Evolutionary conservation across 1,140 invertebrate species (phyloP).

Genomic region (Druon quercuslanigerum): DNA sequence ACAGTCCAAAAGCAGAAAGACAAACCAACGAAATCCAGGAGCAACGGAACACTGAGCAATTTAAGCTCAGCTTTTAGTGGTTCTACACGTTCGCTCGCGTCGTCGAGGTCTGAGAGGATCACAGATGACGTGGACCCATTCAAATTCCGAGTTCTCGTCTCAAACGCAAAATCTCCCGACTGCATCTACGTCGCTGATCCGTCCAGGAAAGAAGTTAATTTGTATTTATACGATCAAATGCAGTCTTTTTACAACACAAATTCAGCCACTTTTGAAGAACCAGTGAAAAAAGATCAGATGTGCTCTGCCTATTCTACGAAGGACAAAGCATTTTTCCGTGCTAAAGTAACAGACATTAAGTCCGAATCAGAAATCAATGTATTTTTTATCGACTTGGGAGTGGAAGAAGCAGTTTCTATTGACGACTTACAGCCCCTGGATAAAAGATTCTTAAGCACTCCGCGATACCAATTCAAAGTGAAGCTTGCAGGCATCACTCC

Average conservation of each 20-base stretch:
- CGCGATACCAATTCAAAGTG: conserved; percentile 75
- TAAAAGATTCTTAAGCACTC: conserved; percentile 65
- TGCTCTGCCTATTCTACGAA: conserved; percentile 73
- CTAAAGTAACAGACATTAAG: conserved; percentile 70
- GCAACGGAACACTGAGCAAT: conserved; percentile 6
- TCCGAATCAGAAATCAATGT: conserved; percentile 62
- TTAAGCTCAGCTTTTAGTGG: neutral
- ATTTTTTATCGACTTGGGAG: conserved; percentile 77
- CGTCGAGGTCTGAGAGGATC: neutral
- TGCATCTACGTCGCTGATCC: conserved; percentile 74
- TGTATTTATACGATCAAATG: conserved; percentile 69
- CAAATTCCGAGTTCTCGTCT: conserved; percentile 71
- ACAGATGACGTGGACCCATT: conserved; percentile 73
- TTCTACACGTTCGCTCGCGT: neutral
- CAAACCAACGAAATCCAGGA: neutral
- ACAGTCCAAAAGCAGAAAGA: conserved; percentile 4
- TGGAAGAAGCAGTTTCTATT: conserved; percentile 68
- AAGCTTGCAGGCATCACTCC: conserved; percentile 77
- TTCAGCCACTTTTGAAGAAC: conserved; percentile 50
- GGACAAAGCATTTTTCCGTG: conserved; percentile 76
- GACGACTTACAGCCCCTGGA: conserved; percentile 69
- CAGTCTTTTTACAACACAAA: conserved; percentile 74
- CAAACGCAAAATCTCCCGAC: conserved; percentile 74
- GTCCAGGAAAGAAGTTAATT: conserved; percentile 65
- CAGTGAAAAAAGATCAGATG: conserved; percentile 69